These are phyloP conservation scores for Subacronicta megacephala DNA, from an alignment of 2,888 invertebrate genomes.

Conservation along the genomic window DNA sequence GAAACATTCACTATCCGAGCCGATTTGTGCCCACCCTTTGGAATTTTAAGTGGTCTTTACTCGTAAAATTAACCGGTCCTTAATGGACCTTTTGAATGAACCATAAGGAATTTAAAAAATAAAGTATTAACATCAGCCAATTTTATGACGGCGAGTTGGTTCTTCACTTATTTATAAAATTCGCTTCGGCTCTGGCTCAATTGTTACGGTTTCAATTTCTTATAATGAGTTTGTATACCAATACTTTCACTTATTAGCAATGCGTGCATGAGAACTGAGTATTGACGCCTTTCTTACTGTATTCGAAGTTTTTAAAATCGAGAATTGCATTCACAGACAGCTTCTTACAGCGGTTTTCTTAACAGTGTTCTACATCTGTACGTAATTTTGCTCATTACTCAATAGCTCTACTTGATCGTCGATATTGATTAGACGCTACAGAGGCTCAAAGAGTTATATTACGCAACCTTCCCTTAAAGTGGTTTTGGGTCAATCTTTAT, in stretches of 20 bases:
- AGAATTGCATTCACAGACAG: neutral
- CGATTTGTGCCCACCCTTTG: conserved; percentile 74
- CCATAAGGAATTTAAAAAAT: conserved; percentile 75
- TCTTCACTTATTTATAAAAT: conserved; percentile 45
- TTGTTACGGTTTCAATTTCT: conserved; percentile 54
- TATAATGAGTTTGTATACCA: conserved; percentile 39
- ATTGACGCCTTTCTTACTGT: neutral
- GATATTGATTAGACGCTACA: too few relatives aligned
- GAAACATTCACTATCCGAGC: conserved; percentile 80
- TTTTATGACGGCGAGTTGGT: conserved; percentile 60
- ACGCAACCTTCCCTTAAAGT: too few relatives aligned
- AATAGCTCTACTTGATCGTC: too few relatives aligned
- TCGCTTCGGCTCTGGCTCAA: conserved; percentile 26
- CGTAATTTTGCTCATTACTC: too few relatives aligned
- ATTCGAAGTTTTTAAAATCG: conserved; percentile 1
- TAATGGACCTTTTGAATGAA: conserved; percentile 72
- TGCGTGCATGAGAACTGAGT: conserved; percentile 1
- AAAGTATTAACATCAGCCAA: conserved; percentile 63
- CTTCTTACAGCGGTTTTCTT: too few relatives aligned
- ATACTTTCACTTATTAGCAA: conserved; percentile 51
- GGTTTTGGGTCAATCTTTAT: too few relatives aligned
- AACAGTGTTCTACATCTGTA: too few relatives aligned
- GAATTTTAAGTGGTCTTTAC: conserved; percentile 75
- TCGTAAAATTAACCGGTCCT: conserved; percentile 78
- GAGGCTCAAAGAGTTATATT: too few relatives aligned